phyloP scores from a whole-genome alignment of 2,797 vertebrate genomes.

The Antennarius maculatus region DNA sequence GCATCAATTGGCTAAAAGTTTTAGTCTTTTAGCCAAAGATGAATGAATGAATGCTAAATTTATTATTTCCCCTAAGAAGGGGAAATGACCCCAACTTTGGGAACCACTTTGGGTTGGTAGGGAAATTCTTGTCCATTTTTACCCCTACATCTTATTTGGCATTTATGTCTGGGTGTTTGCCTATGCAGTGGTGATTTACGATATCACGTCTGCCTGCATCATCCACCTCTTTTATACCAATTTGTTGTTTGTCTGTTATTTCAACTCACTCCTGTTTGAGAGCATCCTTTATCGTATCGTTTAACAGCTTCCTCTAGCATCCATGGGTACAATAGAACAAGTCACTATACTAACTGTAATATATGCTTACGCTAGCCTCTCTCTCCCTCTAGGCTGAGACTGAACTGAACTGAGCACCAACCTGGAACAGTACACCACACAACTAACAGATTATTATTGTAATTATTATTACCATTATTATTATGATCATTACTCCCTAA shows the following conservation, averaged over 20 bases:
- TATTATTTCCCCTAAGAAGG: no score
- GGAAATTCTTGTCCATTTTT: background rate
- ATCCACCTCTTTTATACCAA: background rate
- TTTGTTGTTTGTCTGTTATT: constrained; percentile 24
- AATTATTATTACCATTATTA: constrained; percentile 80
- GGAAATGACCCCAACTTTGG: background rate
- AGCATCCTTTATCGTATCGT: constrained; percentile 37
- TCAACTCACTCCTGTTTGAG: constrained; percentile 57
- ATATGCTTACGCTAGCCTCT: constrained; percentile 75
- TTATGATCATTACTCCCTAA: constrained; percentile 80
- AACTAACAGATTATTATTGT: constrained; percentile 81
- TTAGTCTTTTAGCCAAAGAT: no score
- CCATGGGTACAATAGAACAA: constrained; percentile 75
- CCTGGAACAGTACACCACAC: constrained; percentile 81
- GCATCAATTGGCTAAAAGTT: no score
- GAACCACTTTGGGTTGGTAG: background rate
- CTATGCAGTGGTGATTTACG: background rate
- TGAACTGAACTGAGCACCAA: constrained; percentile 79
- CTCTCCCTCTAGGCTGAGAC: constrained; percentile 73
- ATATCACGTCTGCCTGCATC: background rate
- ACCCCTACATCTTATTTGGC: no score
- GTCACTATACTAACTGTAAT: constrained; percentile 81
- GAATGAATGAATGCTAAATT: no score
- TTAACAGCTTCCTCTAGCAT: constrained; percentile 57
- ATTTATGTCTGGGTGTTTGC: background rate